Evolutionary conservation across 1,140 invertebrate genomes (phyloP).

Genomic region (Drosophila bifasciata): DNA sequence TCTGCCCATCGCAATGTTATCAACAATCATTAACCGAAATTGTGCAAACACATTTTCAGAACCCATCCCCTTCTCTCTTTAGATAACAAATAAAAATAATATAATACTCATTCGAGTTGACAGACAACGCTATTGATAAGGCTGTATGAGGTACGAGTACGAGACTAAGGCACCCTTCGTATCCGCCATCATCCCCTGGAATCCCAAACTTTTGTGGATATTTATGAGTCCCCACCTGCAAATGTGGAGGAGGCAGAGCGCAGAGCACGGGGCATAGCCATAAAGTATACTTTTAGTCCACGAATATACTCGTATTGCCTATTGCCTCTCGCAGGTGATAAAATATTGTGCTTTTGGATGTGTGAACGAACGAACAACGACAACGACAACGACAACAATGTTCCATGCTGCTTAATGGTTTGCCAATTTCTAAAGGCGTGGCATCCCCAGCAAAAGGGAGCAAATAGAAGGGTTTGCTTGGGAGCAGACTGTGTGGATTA

Average conservation of each 20-base stretch:
- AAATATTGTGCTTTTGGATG: slow-evolving; percentile 45
- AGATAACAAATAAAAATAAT: slow-evolving; percentile 63
- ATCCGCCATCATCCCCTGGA: background rate
- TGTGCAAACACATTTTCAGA: slow-evolving; percentile 60
- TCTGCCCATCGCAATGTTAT: slow-evolving; percentile 22
- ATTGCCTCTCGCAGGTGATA: slow-evolving; percentile 30
- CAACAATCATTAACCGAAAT: slow-evolving; percentile 58
- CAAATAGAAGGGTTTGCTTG: slow-evolving; percentile 28
- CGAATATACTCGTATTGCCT: slow-evolving; percentile 17
- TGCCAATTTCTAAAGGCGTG: slow-evolving; percentile 50
- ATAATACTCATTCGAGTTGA: slow-evolving; percentile 54
- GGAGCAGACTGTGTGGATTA: slow-evolving; percentile 7
- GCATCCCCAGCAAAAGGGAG: slow-evolving; percentile 27
- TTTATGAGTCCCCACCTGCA: slow-evolving; percentile 57
- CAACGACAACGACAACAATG: slow-evolving; percentile 11
- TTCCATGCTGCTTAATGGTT: slow-evolving; percentile 51
- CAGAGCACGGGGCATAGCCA: slow-evolving; percentile 27
- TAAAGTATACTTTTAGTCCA: slow-evolving; percentile 47
- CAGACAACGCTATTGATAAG: slow-evolving; percentile 62
- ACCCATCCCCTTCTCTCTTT: slow-evolving; percentile 4
- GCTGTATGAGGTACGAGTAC: too few species aligned
- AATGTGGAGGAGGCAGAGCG: slow-evolving; percentile 19
- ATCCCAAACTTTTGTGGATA: slow-evolving; percentile 29
- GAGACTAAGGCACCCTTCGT: background rate
- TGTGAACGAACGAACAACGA: slow-evolving; percentile 39